Evolutionary conservation across 2,888 invertebrate genomes (phyloP), one percentile per base, ranked within the genome.

Genomic region (Hymenopus coronatus): DNA sequence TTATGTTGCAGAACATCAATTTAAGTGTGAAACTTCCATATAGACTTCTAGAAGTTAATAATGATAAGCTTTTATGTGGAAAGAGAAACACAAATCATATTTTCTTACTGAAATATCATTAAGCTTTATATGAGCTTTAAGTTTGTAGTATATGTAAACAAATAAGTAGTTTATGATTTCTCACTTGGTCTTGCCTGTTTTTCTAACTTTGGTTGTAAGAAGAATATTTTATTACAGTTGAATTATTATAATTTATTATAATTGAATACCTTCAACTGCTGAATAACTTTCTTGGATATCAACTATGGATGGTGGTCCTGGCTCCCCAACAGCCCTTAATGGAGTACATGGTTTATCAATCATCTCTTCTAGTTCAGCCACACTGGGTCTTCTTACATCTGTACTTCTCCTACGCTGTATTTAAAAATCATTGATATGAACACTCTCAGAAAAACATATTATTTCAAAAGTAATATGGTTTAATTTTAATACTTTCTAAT

Each of bases 221-320:
- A 12, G 9, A 12, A 12, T 12, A 33, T 33, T 33, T 33, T 33
- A 1, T 40, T 70, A 70, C 0, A 70, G 6, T 70, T 70, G 1
- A 20, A 15, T 25, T 20, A 6, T 20, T 70, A 12, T 12, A 33
- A 8, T 33, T 33, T 33, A 1, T 40, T 70, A 70, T 0, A 70
- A 20, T 70, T 70, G 1, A 20, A 15, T 93, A 98, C 99, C 99
- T 97, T 99, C 99, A 93, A 98, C 97, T 90, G 98, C 98, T 85
- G 98, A 97, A 94, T 99, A 98, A 92, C 97, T 99, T 93, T 98
- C 98, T 93, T 98, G 97, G 84, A 98, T 97, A 93, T 98, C 98
- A 91, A 98, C 96, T 93, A 99, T 98, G 91, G 96, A 95, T 83
- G 99, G 98, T 91, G 98, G 97, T 90, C 98, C 98, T 91, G 96